Conservation (phyloP, 2,113 vertebrate genomes). For the Murina feae region DNA sequence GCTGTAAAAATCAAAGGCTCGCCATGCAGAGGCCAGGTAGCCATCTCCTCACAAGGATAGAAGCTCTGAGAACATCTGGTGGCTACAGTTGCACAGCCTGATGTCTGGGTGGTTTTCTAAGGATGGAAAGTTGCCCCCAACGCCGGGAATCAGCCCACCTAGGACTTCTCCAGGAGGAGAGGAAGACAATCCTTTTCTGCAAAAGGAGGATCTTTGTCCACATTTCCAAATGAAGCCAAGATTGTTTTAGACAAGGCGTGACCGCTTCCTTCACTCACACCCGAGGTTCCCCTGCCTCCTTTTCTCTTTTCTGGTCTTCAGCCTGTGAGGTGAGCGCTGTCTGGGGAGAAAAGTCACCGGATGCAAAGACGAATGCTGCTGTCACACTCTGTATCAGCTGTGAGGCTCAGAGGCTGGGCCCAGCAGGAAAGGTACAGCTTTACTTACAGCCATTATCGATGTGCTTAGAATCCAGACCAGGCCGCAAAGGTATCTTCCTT, state of each 20-base stretch:
- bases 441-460: neutral
- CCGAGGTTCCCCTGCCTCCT: neutral
- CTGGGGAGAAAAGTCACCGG: neutral
- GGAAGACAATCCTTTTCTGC: neutral
- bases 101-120: neutral
- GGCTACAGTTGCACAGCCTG: neutral
- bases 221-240: neutral
- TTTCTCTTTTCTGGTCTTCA: neutral
- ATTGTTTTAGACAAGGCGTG: neutral
- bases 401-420: neutral
- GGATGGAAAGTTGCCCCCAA: neutral
- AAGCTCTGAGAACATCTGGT: neutral
- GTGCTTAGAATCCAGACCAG: neutral
- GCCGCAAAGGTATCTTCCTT: neutral
- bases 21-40: too few relatives aligned
- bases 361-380: neutral
- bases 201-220: neutral
- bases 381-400: neutral
- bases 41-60: neutral
- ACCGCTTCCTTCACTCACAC: neutral
- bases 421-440: neutral
- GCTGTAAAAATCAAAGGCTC: neutral
- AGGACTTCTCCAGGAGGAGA: neutral
- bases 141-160: neutral
- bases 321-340: neutral